Evolutionary conservation across 2,888 invertebrate species (phyloP).

Genomic region (Leucophora obtusa): DNA sequence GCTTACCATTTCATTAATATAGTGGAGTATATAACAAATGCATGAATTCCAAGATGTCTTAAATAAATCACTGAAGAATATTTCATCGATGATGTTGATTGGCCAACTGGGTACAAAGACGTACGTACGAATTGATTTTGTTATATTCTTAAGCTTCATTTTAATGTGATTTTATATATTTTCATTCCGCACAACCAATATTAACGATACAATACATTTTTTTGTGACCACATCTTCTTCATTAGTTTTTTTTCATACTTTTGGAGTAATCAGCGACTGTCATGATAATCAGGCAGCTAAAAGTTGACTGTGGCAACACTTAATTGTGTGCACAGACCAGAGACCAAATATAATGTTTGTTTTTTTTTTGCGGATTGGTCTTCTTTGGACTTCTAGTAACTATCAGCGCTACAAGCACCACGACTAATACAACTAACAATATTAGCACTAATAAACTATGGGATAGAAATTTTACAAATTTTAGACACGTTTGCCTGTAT

Average conservation of each 20-base stretch:
- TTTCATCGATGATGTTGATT: too few relatives aligned
- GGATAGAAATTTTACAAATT: neutral
- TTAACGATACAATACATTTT: conserved; percentile 40
- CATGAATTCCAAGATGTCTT: too few relatives aligned
- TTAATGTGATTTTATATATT: conserved; percentile 52
- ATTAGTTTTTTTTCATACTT: conserved; percentile 13
- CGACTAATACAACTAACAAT: neutral
- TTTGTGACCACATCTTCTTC: conserved; percentile 41
- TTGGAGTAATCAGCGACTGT: conserved; percentile 58
- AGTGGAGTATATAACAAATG: too few relatives aligned
- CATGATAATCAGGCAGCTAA: conserved; percentile 64
- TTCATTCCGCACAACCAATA: conserved; percentile 26
- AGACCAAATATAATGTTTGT: conserved; percentile 55
- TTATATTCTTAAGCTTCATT: conserved; percentile 43
- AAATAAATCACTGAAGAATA: too few relatives aligned
- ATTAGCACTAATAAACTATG: conserved; percentile 3
- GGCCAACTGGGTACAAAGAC: too few relatives aligned
- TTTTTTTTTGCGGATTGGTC: conserved; percentile 27
- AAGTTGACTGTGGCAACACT: conserved; percentile 54
- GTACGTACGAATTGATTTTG: conserved; percentile 36
- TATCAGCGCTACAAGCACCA: neutral
- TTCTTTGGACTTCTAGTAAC: conserved; percentile 29
- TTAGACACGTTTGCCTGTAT: too few relatives aligned
- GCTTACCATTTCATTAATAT: too few relatives aligned
- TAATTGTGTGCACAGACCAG: conserved; percentile 55